These are phyloP conservation scores for Lycaon pictus DNA, from an alignment of 2,113 vertebrate genomes.

Conservation along the genomic window DNA sequence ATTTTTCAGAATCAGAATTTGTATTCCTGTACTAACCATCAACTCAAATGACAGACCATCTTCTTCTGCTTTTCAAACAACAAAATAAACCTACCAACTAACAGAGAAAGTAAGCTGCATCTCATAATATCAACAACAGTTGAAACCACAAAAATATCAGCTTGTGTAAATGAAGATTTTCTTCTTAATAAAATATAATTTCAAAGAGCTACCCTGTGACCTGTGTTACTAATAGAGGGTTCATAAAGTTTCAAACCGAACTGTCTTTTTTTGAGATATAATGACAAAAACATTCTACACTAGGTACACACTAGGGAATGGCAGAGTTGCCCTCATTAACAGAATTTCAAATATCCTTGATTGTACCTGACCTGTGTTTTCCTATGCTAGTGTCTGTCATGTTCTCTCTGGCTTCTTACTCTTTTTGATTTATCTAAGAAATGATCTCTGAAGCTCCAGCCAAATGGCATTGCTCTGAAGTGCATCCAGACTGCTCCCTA, in stretches of 20 bases:
- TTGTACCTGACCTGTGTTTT: not conserved
- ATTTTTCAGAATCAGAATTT: not conserved
- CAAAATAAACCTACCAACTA: not conserved
- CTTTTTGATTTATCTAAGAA: not conserved
- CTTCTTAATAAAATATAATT: not conserved
- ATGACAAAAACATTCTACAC: not conserved
- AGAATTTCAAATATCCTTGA: not conserved
- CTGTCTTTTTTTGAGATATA: not conserved
- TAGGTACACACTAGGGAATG: not conserved
- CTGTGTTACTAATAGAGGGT: not conserved
- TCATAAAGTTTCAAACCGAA: not conserved
- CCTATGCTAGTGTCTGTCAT: not conserved
- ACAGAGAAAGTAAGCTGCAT: not conserved
- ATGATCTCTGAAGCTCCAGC: not conserved
- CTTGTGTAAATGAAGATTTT: not conserved
- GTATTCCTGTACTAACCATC: not conserved
- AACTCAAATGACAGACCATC: not conserved
- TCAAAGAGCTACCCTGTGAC: not conserved
- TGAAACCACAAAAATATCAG: not conserved
- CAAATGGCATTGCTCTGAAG: not conserved
- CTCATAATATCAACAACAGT: not conserved
- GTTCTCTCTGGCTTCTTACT: not conserved
- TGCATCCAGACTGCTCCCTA: not conserved
- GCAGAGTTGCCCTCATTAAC: not conserved
- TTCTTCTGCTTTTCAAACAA: not conserved